Conservation (phyloP, 2,888 invertebrate genomes). For the Ectemnius cavifrons region DNA sequence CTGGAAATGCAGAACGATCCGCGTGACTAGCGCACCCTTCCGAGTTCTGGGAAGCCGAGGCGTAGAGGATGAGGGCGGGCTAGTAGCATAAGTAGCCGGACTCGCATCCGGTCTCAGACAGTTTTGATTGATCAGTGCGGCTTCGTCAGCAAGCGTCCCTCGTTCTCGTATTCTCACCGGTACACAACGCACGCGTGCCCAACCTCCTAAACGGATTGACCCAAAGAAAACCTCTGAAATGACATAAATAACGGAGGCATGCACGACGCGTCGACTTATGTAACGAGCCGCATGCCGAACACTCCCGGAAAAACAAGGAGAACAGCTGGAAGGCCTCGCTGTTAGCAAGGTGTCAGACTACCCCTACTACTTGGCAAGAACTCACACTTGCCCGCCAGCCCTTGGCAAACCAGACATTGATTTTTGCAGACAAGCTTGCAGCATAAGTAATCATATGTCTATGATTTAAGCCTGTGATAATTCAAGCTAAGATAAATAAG, state of each 20-base stretch:
- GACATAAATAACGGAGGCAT: conserved; percentile 71
- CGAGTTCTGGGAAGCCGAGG: too few species aligned
- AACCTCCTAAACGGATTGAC: conserved; percentile 76
- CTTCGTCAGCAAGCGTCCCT: conserved; percentile 13
- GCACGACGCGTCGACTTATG: conserved; percentile 62
- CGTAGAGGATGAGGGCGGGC: background rate
- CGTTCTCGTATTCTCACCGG: too few species aligned
- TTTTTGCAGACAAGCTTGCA: background rate
- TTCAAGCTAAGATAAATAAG: too few species aligned
- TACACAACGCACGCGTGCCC: conserved; percentile 40
- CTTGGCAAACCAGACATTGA: background rate
- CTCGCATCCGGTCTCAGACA: background rate
- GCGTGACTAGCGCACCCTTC: too few species aligned
- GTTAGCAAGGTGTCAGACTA: background rate
- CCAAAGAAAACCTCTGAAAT: conserved; percentile 76
- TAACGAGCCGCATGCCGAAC: conserved; percentile 50
- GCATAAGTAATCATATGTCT: too few species aligned
- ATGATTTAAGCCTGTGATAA: too few species aligned
- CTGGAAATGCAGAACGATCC: too few species aligned
- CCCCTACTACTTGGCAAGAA: too few species aligned
- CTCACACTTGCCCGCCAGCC: background rate
- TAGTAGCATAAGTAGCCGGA: background rate
- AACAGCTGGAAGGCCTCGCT: conserved; percentile 4
- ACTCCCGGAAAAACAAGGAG: conserved; percentile 17
- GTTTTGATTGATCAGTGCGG: conserved; percentile 10